Evolutionary conservation across 1,140 invertebrate species (phyloP).

Genomic region (Listronotus oregonensis): DNA sequence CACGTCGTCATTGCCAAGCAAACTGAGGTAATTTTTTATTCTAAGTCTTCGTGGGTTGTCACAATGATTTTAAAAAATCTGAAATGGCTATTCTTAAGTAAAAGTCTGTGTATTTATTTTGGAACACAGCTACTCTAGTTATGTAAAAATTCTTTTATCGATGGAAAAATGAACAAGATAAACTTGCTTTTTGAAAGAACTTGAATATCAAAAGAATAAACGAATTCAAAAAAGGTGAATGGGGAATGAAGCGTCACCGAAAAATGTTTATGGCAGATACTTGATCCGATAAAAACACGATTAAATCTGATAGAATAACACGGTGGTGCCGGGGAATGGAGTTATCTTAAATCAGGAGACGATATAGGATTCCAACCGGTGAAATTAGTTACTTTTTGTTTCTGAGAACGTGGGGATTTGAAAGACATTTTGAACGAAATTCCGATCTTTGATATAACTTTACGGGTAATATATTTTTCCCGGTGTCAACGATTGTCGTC

Average conservation of each 20-base stretch:
- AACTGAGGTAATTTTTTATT: no score
- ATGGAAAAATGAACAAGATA: no score
- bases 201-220: no score
- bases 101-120: no score
- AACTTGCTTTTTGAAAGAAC: no score
- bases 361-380: constrained; percentile 32
- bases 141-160: no score
- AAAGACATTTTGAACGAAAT: constrained; percentile 40
- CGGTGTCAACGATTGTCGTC: constrained; percentile 43
- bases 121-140: no score
- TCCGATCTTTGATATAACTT: constrained; percentile 50
- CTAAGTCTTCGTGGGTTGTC: no score
- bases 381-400: constrained; percentile 43
- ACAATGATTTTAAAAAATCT: no score
- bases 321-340: constrained; percentile 27
- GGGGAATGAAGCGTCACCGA: constrained; percentile 14
- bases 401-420: constrained; percentile 37
- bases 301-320: constrained; percentile 32
- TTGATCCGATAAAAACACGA: constrained; percentile 32
- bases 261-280: constrained; percentile 33
- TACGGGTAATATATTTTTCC: constrained; percentile 48
- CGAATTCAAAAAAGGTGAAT: constrained; percentile 4
- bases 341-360: constrained; percentile 39
- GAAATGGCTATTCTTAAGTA: no score
- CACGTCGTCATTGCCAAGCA: no score